These are phyloP conservation scores for Campoletis sonorensis DNA, from an alignment of 1,140 invertebrate species.

Conservation along the genomic window DNA sequence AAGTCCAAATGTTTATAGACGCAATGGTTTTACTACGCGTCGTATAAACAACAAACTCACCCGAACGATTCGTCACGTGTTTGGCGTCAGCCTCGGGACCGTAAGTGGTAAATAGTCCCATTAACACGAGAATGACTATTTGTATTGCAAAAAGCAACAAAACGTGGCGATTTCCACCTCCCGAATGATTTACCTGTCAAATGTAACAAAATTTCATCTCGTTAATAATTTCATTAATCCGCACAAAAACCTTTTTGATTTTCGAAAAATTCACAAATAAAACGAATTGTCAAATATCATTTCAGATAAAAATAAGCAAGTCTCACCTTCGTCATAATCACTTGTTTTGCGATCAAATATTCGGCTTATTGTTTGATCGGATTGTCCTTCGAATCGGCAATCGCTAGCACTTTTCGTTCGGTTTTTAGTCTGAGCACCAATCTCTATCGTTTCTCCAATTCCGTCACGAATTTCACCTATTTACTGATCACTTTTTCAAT, in stretches of 20 bases:
- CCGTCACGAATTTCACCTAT: too few relatives aligned
- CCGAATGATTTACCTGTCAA: slow-evolving; percentile 2
- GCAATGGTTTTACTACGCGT: not conserved
- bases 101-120: slow-evolving; percentile 66
- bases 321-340: slow-evolving; percentile 31
- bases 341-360: not conserved
- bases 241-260: too few relatives aligned
- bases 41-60: slow-evolving; percentile 54
- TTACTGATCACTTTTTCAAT: not conserved
- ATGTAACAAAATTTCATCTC: not conserved
- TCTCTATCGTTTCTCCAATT: too few relatives aligned
- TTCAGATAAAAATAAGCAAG: too few relatives aligned
- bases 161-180: slow-evolving; percentile 61
- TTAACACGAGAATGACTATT: slow-evolving; percentile 68
- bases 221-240: not conserved
- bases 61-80: slow-evolving; percentile 59
- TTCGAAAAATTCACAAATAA: too few relatives aligned
- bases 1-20: too few relatives aligned
- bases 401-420: not conserved
- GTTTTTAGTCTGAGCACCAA: too few relatives aligned
- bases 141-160: slow-evolving; percentile 66
- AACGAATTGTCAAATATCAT: too few relatives aligned
- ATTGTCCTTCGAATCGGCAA: not conserved
- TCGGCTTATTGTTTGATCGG: too few relatives aligned
- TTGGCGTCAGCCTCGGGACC: slow-evolving; percentile 65